phyloP scores from a whole-genome alignment of 2,888 invertebrate species.

The Eupithecia tripunctaria region DNA sequence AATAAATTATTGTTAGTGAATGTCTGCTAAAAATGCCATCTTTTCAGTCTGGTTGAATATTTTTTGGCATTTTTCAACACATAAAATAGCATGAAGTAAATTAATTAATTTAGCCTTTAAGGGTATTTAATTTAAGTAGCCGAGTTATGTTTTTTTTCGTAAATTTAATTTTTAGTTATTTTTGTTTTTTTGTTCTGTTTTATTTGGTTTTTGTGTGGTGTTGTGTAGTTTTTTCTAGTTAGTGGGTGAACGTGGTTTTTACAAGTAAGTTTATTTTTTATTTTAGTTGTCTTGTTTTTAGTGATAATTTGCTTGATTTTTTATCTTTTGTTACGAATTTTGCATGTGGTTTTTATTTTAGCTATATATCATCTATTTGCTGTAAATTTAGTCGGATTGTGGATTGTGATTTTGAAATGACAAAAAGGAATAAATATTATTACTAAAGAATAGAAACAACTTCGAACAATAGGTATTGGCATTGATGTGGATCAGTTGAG shows the following conservation, averaged over 20 bases:
- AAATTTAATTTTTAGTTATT: slow-evolving; percentile 16
- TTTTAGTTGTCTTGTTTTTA: slow-evolving; percentile 23
- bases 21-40: no score
- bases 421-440: not conserved
- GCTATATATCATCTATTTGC: not conserved
- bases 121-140: not conserved
- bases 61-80: no score
- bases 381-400: not conserved
- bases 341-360: not conserved
- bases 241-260: slow-evolving; percentile 36
- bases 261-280: slow-evolving; percentile 30
- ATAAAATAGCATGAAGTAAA: not conserved
- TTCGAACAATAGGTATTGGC: not conserved
- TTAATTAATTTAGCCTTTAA: not conserved
- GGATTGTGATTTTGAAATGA: not conserved
- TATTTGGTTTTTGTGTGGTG: slow-evolving; percentile 31
- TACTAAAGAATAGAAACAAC: not conserved
- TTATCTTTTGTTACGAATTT: not conserved
- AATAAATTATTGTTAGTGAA: no score
- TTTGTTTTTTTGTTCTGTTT: slow-evolving; percentile 29
- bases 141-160: not conserved
- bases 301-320: slow-evolving; percentile 17
- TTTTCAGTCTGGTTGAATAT: no score
- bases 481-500: no score
- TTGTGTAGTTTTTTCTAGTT: slow-evolving; percentile 40